Evolutionary conservation across 1,140 invertebrate genomes (phyloP), one percentile per base, ranked within the genome.

Genomic region (Periplaneta americana): DNA sequence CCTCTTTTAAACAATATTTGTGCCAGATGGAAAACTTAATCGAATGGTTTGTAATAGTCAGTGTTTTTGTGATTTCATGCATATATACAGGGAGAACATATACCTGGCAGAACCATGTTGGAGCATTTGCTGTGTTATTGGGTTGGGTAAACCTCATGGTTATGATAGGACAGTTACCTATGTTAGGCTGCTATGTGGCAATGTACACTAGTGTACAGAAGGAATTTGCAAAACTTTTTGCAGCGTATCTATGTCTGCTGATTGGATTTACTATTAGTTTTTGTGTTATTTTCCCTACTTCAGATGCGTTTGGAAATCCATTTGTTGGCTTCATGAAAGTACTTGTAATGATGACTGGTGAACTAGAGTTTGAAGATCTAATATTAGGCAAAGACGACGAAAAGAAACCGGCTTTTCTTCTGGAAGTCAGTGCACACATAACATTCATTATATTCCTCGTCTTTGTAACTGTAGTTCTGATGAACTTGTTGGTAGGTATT

Each of bases 281-380:
- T 85, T 96, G 94, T 86, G 94, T 96, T 0, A 94, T 96, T 84
- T 96, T 96, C 87, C 95, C 95, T 0, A 92, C 93, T 74, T 94
- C 94, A 1, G 92, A 93, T 13, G 93, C 93, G 0, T 96, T 96
- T 86, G 92, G 93, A 34, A 94, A 94, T 88, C 93, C 94, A 1
- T 92, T 95, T 82, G 93, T 94, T 86, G 93, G 93, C 31, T 91
- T 96, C 48, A 95, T 96, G 39, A 96, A 96, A 9, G 94, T 96
- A 0, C 86, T 96, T 66, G 95, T 96, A 0, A 96, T 97, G 95
- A 97, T 97, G 95, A 96, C 96, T 3, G 96, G 96, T 0, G 96
- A 97, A 86, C 87, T 95, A 78, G 93, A 94, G 84, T 90, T 95
- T 39, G 93, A 93, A 76, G 84, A 84, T 80, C 88, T 94, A 28